phyloP scores from a whole-genome alignment of 2,113 vertebrate species.

The Melanerpes aurifrons region DNA sequence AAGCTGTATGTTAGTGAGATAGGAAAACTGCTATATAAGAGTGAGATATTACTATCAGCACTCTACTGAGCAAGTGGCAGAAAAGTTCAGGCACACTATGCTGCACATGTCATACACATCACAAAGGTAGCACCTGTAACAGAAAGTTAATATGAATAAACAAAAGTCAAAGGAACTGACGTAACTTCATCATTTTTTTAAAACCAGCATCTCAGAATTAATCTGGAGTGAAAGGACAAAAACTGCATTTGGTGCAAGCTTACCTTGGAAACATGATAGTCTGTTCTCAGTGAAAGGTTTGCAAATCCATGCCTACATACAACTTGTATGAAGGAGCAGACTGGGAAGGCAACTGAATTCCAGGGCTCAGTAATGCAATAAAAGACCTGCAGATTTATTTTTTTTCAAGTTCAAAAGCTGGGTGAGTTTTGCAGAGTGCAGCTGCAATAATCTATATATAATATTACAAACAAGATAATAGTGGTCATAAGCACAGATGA shows the following conservation, averaged over 20 bases:
- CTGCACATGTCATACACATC: background rate
- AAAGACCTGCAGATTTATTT: background rate
- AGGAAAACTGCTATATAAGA: background rate
- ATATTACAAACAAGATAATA: slow-evolving; percentile 70
- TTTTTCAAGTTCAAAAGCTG: slow-evolving; percentile 31
- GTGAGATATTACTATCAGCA: background rate
- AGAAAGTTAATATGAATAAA: background rate
- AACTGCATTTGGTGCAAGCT: background rate
- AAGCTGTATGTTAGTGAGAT: background rate
- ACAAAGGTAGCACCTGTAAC: background rate
- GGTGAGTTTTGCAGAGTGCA: slow-evolving; percentile 45
- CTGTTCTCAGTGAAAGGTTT: background rate
- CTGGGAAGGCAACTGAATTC: background rate
- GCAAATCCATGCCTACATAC: background rate
- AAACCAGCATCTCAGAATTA: background rate
- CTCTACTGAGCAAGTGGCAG: background rate
- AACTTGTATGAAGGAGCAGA: background rate
- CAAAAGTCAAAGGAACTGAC: background rate
- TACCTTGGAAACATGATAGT: background rate
- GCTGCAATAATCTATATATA: slow-evolving; percentile 59
- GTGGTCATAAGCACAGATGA: slow-evolving; percentile 64
- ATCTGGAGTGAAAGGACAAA: background rate
- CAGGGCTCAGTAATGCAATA: background rate
- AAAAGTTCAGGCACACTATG: background rate
- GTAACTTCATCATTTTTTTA: background rate